Evolutionary conservation across 2,113 vertebrate species (phyloP).

Genomic region (Hymenochirus boettgeri): DNA sequence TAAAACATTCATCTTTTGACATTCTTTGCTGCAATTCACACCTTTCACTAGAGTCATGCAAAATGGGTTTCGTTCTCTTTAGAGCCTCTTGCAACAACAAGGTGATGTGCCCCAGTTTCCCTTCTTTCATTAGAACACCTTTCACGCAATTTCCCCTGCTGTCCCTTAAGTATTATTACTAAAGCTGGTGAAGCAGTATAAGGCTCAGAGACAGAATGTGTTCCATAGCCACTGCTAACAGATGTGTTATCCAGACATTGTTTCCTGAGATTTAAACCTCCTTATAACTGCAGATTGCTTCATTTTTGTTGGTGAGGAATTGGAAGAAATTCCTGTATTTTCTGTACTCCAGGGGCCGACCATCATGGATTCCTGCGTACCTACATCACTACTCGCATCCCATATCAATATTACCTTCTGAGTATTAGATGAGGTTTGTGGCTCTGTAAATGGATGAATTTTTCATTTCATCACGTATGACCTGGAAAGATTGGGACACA

Average conservation of each 20-base stretch:
- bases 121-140: neutral
- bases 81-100: no score
- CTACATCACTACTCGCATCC: no score
- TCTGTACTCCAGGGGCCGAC: constrained; percentile 52
- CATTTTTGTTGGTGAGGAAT: constrained; percentile 43
- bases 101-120: neutral
- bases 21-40: neutral
- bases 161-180: constrained; percentile 1
- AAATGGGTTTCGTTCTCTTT: no score
- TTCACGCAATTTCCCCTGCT: constrained; percentile 20
- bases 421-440: constrained; percentile 39
- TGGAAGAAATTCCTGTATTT: constrained; percentile 54
- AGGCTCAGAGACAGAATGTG: constrained; percentile 65
- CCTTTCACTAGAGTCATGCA: neutral
- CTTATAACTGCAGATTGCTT: constrained; percentile 50
- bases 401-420: constrained; percentile 35
- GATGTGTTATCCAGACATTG: constrained; percentile 57
- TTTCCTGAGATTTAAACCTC: constrained; percentile 40
- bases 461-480: constrained; percentile 91
- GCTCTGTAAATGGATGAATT: constrained; percentile 76
- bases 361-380: constrained; percentile 60
- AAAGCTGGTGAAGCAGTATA: constrained; percentile 37
- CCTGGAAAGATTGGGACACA: constrained; percentile 68
- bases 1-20: neutral
- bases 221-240: constrained; percentile 80